Conservation (phyloP, 2,888 invertebrate species). For the Torymus auratus region DNA sequence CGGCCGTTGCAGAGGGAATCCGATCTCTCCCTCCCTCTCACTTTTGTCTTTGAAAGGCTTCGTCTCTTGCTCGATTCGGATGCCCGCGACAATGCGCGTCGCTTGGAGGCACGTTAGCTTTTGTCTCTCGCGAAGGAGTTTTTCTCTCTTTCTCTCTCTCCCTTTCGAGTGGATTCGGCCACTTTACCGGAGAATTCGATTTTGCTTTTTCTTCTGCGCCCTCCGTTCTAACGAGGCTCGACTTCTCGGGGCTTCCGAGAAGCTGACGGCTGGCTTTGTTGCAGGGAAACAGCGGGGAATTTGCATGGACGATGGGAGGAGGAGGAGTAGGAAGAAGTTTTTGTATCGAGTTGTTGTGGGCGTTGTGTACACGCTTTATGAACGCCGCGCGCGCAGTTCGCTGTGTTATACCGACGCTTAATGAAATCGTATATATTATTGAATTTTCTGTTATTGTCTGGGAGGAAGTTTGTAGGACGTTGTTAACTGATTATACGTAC, state of each 20-base stretch:
- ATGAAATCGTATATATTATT: too few species aligned
- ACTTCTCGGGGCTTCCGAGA: constrained; percentile 11
- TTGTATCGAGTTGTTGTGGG: too few species aligned
- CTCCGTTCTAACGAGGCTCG: constrained; percentile 26
- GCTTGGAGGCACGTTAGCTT: constrained; percentile 19
- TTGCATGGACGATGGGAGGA: too few species aligned
- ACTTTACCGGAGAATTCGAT: constrained; percentile 33
- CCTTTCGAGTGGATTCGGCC: constrained; percentile 1
- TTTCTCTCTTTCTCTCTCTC: not conserved
- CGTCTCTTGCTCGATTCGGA: not conserved
- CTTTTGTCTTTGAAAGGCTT: constrained; percentile 12
- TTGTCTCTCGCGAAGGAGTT: not conserved
- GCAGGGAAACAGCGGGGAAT: too few species aligned
- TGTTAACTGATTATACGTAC: too few species aligned
- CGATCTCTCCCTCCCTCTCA: not conserved
- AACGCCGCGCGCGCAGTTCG: too few species aligned
- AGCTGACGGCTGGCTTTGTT: too few species aligned
- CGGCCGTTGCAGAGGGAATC: not conserved
- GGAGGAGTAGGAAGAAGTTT: too few species aligned
- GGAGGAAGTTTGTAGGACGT: too few species aligned
- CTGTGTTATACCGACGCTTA: too few species aligned
- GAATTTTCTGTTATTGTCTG: too few species aligned
- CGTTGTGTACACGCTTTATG: too few species aligned
- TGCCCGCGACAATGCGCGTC: constrained; percentile 17
- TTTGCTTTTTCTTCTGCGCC: constrained; percentile 19